Conservation (phyloP, 2,797 vertebrate species). For the Spheniscus humboldti region DNA sequence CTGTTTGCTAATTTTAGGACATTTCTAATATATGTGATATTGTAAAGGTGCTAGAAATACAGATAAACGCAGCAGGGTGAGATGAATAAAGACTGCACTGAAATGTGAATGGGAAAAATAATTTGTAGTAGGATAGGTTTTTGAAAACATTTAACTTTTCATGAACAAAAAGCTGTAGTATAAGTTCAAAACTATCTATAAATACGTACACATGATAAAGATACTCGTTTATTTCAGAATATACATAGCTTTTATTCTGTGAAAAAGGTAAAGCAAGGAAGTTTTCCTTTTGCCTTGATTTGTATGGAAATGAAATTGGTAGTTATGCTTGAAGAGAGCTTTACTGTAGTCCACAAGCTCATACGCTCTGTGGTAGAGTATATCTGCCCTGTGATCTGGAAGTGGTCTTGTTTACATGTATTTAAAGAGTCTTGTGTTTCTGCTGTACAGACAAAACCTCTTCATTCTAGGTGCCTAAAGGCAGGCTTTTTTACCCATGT, state of each 20-base stretch:
- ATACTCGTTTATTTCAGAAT: neutral
- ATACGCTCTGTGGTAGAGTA: neutral
- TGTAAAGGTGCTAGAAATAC: neutral
- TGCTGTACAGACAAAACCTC: neutral
- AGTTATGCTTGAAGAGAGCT: neutral
- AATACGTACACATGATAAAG: accelerated
- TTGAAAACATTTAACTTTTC: neutral
- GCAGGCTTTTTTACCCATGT: neutral
- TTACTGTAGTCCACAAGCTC: neutral
- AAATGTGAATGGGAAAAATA: neutral
- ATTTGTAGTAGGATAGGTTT: neutral
- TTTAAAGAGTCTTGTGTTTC: neutral
- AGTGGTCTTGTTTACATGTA: neutral
- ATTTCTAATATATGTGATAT: neutral
- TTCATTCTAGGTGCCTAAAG: neutral
- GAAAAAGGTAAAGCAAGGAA: neutral
- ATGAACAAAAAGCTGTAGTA: neutral
- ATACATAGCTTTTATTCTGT: neutral
- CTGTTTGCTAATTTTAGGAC: neutral
- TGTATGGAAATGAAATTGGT: neutral
- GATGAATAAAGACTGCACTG: neutral
- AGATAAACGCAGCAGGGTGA: neutral
- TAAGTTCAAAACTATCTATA: neutral
- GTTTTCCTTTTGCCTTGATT: neutral
- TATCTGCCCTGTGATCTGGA: neutral